Percentiles rank a stretch among this genome's conserved stretches.
These are phyloP conservation scores for Cnemophilus loriae DNA, from an alignment of 2,113 vertebrate genomes.

Conservation along the genomic window DNA sequence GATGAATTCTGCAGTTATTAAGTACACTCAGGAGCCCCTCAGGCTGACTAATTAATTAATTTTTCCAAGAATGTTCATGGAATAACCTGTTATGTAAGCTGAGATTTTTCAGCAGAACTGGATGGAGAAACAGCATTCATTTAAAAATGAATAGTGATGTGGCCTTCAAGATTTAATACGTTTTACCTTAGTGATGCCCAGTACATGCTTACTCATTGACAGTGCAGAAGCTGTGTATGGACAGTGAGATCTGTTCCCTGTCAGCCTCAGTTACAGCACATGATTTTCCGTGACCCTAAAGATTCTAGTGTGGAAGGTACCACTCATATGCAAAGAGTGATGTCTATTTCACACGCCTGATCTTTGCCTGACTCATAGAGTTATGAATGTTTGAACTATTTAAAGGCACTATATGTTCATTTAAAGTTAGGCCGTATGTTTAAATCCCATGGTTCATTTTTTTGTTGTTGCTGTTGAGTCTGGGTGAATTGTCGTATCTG, in stretches of 20 bases:
- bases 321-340: background rate
- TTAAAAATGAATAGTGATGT: background rate
- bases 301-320: background rate
- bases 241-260: background rate
- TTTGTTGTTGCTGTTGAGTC: background rate
- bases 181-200: background rate
- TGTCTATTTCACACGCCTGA: background rate
- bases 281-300: background rate
- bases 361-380: background rate
- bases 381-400: background rate
- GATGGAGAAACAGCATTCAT: background rate
- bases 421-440: background rate
- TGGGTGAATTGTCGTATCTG: background rate
- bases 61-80: background rate
- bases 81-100: background rate
- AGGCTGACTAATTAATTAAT: background rate
- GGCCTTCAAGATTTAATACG: background rate
- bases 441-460: background rate
- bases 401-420: background rate
- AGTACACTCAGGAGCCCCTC: background rate
- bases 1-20: background rate
- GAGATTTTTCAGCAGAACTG: background rate
- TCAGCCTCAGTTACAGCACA: background rate
- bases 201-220: background rate
- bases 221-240: background rate